A percentile compares a stretch with the other conserved stretches of the same genome.
phyloP scores from a whole-genome alignment of 2,113 vertebrate genomes.

The cattle (Bos taurus) region DNA sequence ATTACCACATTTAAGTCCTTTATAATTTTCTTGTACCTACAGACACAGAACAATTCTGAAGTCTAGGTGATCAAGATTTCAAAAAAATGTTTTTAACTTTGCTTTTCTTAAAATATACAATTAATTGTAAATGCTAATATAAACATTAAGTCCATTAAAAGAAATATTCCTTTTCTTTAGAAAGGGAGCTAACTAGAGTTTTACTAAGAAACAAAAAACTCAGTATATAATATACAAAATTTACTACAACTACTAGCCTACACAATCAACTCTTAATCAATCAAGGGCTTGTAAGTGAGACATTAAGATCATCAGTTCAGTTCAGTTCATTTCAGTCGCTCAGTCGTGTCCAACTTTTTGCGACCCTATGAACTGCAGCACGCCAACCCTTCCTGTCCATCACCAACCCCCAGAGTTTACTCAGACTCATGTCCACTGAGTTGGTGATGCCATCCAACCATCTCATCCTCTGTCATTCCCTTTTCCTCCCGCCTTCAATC shows the following conservation, averaged over 20 bases:
- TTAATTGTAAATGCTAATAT: neutral
- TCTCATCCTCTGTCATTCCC: neutral
- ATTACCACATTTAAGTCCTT: neutral
- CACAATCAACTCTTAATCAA: neutral
- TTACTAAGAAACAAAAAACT: neutral
- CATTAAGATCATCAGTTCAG: neutral
- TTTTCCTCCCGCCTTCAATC: neutral
- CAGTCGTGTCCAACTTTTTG: neutral
- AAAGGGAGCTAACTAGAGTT: neutral
- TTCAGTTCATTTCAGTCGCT: neutral
- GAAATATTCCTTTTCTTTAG: neutral
- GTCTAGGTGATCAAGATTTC: neutral
- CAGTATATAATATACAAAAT: neutral
- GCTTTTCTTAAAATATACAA: neutral
- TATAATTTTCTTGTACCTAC: neutral
- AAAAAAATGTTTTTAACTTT: neutral
- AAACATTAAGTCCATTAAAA: neutral
- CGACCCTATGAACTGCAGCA: neutral
- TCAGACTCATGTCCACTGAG: neutral
- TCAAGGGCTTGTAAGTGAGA: neutral
- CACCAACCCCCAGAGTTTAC: neutral
- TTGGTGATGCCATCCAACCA: neutral
- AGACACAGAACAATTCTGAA: neutral
- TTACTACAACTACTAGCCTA: neutral
- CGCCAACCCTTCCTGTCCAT: neutral